phyloP scores from a whole-genome alignment of 2,888 invertebrate species.

The Biston betularia region DNA sequence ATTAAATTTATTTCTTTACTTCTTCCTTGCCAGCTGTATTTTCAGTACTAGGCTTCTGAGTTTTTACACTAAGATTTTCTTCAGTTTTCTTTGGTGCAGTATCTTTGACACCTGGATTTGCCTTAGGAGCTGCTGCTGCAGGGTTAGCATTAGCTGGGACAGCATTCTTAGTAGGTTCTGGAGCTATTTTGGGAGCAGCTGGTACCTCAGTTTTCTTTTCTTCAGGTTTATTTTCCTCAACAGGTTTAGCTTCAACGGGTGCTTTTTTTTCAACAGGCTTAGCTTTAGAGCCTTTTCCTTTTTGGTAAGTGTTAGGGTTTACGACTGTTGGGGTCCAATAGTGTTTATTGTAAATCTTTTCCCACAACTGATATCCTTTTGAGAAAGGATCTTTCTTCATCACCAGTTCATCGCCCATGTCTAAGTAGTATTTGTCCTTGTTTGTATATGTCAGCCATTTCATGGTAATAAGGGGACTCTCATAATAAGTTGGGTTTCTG shows the following conservation, averaged over 20 bases:
- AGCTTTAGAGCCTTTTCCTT: not conserved
- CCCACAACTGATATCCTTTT: conserved; percentile 69
- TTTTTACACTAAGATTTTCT: conserved; percentile 1
- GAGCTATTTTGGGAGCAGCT: conserved; percentile 1
- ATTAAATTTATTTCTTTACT: conserved; percentile 15
- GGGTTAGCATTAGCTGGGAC: conserved; percentile 2
- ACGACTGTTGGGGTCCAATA: conserved; percentile 68
- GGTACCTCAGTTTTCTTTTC: not conserved
- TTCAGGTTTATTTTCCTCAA: not conserved
- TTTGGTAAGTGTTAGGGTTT: conserved; percentile 35
- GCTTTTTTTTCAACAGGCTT: conserved; percentile 11
- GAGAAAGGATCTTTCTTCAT: conserved; percentile 64
- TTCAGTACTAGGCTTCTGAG: not conserved
- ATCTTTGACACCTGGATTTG: conserved; percentile 1
- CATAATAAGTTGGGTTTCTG: conserved; percentile 76
- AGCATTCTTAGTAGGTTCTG: conserved; percentile 5
- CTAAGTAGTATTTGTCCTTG: conserved; percentile 64
- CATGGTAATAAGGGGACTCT: conserved; percentile 62
- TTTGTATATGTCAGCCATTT: conserved; percentile 70
- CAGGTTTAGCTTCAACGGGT: not conserved
- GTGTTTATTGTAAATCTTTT: conserved; percentile 68
- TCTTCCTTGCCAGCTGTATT: conserved; percentile 4
- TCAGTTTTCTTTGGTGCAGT: not conserved
- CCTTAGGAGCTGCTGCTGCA: conserved; percentile 2
- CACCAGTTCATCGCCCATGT: conserved; percentile 62